Percentiles rank a stretch among this genome's conserved stretches.
Conservation (phyloP, 2,113 vertebrate genomes). For the Hydrolagus affinis region DNA sequence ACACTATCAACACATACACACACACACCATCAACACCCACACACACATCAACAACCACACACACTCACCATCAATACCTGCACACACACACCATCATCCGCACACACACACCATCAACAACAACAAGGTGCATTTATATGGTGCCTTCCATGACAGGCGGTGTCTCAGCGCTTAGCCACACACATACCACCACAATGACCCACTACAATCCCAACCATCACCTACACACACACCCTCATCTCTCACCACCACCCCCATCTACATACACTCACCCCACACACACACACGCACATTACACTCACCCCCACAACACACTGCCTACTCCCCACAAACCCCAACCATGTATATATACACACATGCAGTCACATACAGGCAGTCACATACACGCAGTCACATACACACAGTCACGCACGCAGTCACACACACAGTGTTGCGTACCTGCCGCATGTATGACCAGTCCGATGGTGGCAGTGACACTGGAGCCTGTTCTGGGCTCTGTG, state of each 20-base stretch:
- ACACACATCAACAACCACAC: not conserved
- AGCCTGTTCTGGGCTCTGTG: constrained; percentile 46
- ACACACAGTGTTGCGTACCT: constrained; percentile 44
- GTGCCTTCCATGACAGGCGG: too few species aligned
- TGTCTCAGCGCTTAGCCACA: too few species aligned
- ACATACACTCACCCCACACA: not conserved
- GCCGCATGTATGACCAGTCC: constrained; percentile 67
- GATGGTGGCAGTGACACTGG: constrained; percentile 56
- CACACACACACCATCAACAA: too few species aligned
- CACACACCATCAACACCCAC: not conserved
- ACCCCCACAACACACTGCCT: not conserved
- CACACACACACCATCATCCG: not conserved
- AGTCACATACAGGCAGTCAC: not conserved
- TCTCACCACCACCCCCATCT: not conserved
- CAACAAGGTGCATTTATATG: too few species aligned
- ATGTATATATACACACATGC: too few species aligned
- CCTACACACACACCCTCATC: too few species aligned
- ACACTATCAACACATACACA: not conserved
- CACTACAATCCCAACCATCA: too few species aligned
- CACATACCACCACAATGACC: too few species aligned
- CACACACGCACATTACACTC: not conserved
- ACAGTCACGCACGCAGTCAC: not conserved
- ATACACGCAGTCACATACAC: not conserved
- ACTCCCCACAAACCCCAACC: not conserved
- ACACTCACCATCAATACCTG: not conserved